phyloP scores from a whole-genome alignment of 2,113 vertebrate genomes.

The Jaculus jaculus region DNA sequence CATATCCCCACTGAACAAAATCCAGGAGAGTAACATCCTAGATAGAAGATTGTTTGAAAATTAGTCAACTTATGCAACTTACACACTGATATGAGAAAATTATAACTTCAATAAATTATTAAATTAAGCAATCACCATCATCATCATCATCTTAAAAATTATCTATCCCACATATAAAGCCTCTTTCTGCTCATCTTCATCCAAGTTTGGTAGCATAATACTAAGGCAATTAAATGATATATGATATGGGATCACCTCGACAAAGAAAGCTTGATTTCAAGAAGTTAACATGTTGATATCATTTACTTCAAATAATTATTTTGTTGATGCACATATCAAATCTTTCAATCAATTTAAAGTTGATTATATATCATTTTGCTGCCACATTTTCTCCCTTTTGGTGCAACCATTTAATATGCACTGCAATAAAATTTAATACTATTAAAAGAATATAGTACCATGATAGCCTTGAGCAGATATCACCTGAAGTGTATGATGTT shows the following conservation, averaged over 20 bases:
- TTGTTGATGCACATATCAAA: background rate
- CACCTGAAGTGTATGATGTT: no score
- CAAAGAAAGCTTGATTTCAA: background rate
- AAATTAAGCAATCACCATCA: background rate
- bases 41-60: background rate
- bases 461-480: no score
- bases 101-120: background rate
- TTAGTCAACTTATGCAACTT: background rate
- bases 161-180: background rate
- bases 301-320: background rate
- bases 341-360: background rate
- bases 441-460: background rate
- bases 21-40: background rate
- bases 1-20: slow-evolving; percentile 1
- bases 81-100: background rate
- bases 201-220: background rate
- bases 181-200: background rate
- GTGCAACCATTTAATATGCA: background rate
- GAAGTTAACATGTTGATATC: background rate
- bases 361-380: background rate
- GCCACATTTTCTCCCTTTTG: background rate
- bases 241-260: background rate
- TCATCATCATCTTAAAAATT: background rate
- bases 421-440: background rate
- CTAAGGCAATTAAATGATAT: background rate